Conservation (phyloP, 2,797 vertebrate species). For the Lerista edwardsae region DNA sequence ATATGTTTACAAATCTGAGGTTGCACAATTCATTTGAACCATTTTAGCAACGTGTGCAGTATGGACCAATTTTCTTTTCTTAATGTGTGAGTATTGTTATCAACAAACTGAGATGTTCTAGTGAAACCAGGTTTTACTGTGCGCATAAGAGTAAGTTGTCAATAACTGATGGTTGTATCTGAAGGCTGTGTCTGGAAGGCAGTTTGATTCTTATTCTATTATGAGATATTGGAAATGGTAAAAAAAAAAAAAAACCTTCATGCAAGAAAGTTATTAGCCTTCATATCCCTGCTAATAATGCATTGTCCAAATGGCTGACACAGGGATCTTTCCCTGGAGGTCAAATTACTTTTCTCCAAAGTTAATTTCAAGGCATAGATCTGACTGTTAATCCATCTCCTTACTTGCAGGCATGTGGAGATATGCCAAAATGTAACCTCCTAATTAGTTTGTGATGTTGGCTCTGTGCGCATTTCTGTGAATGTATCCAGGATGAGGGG, state of each 20-base stretch:
- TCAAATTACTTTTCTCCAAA: slow-evolving; percentile 1
- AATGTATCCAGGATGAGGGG: background rate
- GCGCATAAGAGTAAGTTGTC: background rate
- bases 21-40: too few relatives aligned
- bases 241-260: background rate
- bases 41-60: too few relatives aligned
- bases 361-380: background rate
- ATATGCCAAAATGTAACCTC: background rate
- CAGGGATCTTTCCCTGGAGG: background rate
- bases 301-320: background rate
- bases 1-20: too few relatives aligned
- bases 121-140: background rate
- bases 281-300: background rate
- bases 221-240: background rate
- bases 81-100: background rate
- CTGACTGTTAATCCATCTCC: background rate
- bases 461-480: background rate
- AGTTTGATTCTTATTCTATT: background rate
- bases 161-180: background rate
- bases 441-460: background rate
- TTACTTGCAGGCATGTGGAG: background rate
- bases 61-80: too few relatives aligned
- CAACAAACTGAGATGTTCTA: background rate
- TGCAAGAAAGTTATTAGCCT: background rate
- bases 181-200: background rate